phyloP scores from a whole-genome alignment of 2,113 vertebrate genomes.

The Nipponia nippon region DNA sequence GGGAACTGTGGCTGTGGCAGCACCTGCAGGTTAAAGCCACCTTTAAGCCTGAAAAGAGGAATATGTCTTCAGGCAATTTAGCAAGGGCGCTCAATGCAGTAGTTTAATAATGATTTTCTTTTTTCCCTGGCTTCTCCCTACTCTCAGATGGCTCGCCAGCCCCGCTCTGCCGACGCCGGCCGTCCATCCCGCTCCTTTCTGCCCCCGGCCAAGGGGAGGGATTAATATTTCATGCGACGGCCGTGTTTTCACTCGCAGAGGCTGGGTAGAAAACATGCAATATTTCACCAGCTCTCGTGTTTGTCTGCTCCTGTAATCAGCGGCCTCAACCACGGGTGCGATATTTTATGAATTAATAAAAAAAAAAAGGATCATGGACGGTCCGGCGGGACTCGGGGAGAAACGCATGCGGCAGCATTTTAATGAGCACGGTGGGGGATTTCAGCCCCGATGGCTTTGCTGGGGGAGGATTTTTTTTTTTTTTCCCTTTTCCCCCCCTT shows the following conservation, averaged over 20 bases:
- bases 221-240: constrained; percentile 76
- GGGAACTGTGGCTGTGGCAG: not conserved
- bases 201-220: not conserved
- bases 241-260: not conserved
- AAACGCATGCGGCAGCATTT: constrained; percentile 67
- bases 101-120: accelerated
- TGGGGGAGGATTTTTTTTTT: not conserved
- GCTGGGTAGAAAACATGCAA: constrained; percentile 44
- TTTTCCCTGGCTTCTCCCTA: accelerated
- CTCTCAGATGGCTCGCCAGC: not conserved
- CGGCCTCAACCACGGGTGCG: constrained; percentile 69
- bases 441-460: constrained; percentile 42
- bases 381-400: constrained; percentile 60
- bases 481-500: not conserved
- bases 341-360: constrained; percentile 84
- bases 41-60: not conserved
- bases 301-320: constrained; percentile 75
- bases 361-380: constrained; percentile 68
- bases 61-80: accelerated
- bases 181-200: not conserved
- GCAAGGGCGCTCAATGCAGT: not conserved
- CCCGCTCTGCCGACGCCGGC: accelerated
- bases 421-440: constrained; percentile 82
- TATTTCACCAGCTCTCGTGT: constrained; percentile 78
- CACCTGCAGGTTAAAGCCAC: not conserved